These are phyloP conservation scores for Alosa alosa DNA, from an alignment of 2,113 vertebrate species.

Conservation along the genomic window DNA sequence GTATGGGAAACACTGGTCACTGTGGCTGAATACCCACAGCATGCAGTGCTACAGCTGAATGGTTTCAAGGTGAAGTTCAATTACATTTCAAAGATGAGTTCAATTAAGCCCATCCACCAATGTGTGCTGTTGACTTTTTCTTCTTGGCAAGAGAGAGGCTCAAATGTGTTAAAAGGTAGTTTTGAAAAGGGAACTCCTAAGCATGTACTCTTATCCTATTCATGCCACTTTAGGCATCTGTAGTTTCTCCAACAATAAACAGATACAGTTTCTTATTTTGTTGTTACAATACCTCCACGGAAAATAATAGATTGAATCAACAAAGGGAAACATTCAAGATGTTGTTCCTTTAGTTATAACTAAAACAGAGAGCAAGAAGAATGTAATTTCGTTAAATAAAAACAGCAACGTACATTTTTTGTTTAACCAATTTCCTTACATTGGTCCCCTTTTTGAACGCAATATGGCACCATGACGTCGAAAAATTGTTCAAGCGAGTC, in stretches of 20 bases:
- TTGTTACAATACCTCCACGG: neutral
- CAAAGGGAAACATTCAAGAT: too few species aligned
- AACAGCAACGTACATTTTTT: too few species aligned
- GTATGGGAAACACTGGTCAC: neutral
- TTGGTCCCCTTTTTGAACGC: too few species aligned
- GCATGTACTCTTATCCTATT: neutral
- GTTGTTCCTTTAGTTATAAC: too few species aligned
- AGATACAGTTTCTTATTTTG: too few species aligned
- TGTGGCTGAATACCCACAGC: neutral
- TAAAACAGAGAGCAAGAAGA: too few species aligned
- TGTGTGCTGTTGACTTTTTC: neutral
- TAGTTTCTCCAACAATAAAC: neutral
- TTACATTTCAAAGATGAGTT: conserved; percentile 9
- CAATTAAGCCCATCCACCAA: neutral
- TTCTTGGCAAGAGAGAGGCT: neutral
- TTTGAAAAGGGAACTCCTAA: neutral
- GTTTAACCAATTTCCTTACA: too few species aligned
- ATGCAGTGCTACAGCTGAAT: neutral
- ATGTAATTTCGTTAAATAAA: too few species aligned
- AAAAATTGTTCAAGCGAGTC: too few species aligned
- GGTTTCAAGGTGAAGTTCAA: neutral
- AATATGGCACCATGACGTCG: too few species aligned
- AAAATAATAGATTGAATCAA: neutral
- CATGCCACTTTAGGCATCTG: neutral
- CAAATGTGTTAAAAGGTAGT: neutral